phyloP scores from a whole-genome alignment of 2,888 invertebrate species.

The Euplexia lucipara region DNA sequence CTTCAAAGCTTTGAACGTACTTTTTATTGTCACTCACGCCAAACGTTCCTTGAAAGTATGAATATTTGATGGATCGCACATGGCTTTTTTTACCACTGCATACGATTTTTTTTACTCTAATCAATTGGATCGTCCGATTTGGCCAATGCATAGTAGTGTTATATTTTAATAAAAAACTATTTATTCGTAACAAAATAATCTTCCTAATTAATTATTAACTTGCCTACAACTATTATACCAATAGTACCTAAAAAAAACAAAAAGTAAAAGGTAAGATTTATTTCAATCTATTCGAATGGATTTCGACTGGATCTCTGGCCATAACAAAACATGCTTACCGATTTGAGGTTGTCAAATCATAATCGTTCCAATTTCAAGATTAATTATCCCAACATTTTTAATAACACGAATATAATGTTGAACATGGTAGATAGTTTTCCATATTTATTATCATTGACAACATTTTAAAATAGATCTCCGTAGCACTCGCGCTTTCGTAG shows the following conservation, averaged over 20 bases:
- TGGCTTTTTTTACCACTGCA: neutral
- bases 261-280: too few species aligned
- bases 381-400: neutral
- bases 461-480: conserved; percentile 1
- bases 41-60: conserved; percentile 6
- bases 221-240: too few species aligned
- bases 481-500: conserved; percentile 38
- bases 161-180: too few species aligned
- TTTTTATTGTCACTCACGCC: neutral
- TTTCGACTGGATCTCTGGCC: neutral
- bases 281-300: too few species aligned
- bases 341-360: neutral
- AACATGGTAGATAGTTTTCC: neutral
- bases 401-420: neutral
- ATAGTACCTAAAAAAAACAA: too few species aligned
- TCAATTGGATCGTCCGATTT: conserved; percentile 1
- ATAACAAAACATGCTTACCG: neutral
- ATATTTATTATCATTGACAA: neutral
- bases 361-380: neutral
- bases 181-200: too few species aligned
- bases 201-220: too few species aligned
- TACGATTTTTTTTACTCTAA: neutral
- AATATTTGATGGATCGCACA: conserved; percentile 20
- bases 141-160: neutral
- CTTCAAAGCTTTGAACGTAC: conserved; percentile 1